These are phyloP conservation scores for Rhineura floridana DNA, from an alignment of 2,113 vertebrate genomes.

Conservation along the genomic window DNA sequence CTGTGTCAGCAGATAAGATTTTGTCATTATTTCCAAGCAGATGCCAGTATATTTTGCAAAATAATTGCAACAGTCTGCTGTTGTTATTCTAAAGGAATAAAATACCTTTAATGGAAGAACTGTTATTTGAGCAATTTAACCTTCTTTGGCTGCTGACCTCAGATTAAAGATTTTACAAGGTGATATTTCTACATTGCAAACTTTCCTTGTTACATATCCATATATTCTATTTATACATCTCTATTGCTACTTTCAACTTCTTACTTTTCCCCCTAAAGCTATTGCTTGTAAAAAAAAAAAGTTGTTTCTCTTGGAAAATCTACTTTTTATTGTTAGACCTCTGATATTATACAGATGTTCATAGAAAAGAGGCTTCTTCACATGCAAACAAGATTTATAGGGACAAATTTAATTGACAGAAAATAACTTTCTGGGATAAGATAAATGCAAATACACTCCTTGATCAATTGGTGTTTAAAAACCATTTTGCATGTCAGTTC, in stretches of 20 bases:
- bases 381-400: constrained; percentile 28
- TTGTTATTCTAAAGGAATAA: constrained; percentile 30
- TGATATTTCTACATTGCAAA: not conserved
- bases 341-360: constrained; percentile 40
- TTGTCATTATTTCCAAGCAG: constrained; percentile 28
- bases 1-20: constrained; percentile 19
- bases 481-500: constrained; percentile 22
- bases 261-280: constrained; percentile 18
- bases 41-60: not conserved
- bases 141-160: not conserved
- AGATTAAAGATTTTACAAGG: constrained; percentile 19
- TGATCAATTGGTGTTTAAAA: not conserved
- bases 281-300: constrained; percentile 20
- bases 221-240: constrained; percentile 26
- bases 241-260: constrained; percentile 5
- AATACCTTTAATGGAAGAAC: constrained; percentile 36
- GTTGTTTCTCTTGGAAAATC: constrained; percentile 25
- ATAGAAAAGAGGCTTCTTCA: constrained; percentile 35
- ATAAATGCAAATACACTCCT: not conserved
- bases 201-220: constrained; percentile 6
- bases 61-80: constrained; percentile 9
- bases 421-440: constrained; percentile 33
- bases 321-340: constrained; percentile 8
- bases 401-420: constrained; percentile 10
- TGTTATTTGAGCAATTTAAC: not conserved